A percentile compares a stretch with the other conserved stretches of the same genome.
Conservation (phyloP, 2,113 vertebrate species). For the Oreochromis tanganicae region DNA sequence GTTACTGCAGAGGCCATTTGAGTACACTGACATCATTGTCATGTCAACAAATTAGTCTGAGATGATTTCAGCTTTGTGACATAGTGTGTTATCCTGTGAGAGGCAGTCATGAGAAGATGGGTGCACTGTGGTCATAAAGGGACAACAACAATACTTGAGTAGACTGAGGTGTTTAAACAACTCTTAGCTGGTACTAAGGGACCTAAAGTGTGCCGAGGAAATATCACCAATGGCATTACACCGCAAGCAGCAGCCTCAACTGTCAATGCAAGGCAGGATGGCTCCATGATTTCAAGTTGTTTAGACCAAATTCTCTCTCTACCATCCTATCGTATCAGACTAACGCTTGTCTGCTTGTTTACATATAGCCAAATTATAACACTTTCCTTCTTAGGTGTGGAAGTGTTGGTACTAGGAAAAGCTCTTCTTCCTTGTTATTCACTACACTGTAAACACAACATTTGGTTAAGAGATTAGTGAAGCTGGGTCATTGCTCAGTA, state of each 20-base stretch:
- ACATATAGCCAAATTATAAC: background rate
- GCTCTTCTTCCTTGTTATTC: background rate
- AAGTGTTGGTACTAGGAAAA: background rate
- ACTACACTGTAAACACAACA: background rate
- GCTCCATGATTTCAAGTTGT: background rate
- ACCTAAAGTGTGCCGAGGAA: background rate
- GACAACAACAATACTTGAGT: background rate
- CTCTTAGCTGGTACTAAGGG: background rate
- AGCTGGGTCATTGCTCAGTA: background rate
- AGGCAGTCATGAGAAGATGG: background rate
- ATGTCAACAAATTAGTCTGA: background rate
- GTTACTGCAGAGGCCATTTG: background rate
- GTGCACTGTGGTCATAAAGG: background rate
- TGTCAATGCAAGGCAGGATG: background rate
- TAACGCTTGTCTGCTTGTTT: background rate
- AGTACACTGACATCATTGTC: background rate
- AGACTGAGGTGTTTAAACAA: background rate
- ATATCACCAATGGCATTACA: background rate
- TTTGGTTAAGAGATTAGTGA: background rate
- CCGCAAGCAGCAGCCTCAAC: background rate
- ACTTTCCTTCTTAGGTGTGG: background rate
- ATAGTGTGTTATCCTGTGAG: background rate
- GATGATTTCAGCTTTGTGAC: background rate
- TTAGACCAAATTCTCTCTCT: background rate
- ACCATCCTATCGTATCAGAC: background rate